phyloP scores from a whole-genome alignment of 2,113 vertebrate genomes.

The Pituophis catenifer region DNA sequence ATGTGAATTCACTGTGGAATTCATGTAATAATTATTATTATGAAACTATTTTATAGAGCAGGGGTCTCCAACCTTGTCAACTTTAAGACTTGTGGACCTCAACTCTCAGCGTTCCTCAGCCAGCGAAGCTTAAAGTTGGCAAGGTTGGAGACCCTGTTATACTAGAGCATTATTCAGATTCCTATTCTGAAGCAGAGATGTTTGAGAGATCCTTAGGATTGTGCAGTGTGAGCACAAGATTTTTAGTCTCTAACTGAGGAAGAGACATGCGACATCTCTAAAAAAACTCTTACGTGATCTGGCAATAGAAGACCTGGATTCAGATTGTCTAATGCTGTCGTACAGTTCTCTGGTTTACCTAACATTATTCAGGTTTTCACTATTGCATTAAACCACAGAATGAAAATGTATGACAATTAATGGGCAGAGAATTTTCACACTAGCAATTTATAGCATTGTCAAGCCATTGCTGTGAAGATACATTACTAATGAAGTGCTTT shows the following conservation, averaged over 20 bases:
- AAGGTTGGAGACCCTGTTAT: no score
- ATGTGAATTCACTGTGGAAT: constrained; percentile 35
- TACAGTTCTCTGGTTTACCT: neutral
- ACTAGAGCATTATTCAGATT: constrained; percentile 33
- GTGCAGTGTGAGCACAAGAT: neutral
- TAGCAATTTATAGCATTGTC: neutral
- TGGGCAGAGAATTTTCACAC: neutral
- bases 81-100: no score
- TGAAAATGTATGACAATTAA: neutral
- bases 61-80: no score
- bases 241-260: constrained; percentile 39
- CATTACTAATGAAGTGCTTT: neutral
- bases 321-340: neutral
- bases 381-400: neutral
- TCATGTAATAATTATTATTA: constrained; percentile 39
- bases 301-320: neutral
- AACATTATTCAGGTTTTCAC: neutral
- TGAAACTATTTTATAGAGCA: constrained; percentile 43
- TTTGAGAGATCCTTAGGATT: constrained; percentile 55
- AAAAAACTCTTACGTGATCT: neutral
- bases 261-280: constrained; percentile 42
- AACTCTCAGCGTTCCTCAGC: no score
- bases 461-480: neutral
- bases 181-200: constrained; percentile 49
- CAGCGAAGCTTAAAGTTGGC: no score